These are phyloP conservation scores for Heliconius cydno DNA, from an alignment of 2,888 invertebrate genomes.

Conservation along the genomic window DNA sequence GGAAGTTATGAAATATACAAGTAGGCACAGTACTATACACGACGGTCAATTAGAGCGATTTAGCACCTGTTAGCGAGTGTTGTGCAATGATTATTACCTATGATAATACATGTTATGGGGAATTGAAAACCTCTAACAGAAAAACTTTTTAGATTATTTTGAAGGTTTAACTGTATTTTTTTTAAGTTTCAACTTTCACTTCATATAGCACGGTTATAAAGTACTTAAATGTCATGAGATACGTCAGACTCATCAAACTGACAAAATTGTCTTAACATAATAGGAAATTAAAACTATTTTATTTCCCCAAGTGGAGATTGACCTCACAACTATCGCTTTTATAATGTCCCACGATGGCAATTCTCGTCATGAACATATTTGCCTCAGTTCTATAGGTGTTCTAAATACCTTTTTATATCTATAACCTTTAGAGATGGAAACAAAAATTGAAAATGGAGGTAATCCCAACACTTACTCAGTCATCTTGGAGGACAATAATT, in stretches of 20 bases:
- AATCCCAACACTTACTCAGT: not conserved
- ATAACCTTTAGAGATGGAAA: not conserved
- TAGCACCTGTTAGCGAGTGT: slow-evolving; percentile 15
- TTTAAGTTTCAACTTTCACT: not conserved
- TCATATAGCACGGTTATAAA: no score
- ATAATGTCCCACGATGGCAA: not conserved
- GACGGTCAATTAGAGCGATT: slow-evolving; percentile 13
- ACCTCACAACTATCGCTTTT: not conserved
- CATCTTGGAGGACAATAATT: no score
- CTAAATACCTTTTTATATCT: not conserved
- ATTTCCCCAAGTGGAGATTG: not conserved
- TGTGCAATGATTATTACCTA: slow-evolving; percentile 14
- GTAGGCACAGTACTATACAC: not conserved
- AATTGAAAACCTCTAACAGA: not conserved
- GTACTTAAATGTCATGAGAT: no score
- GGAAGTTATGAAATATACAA: no score
- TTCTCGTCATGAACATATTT: not conserved
- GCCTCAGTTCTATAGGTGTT: not conserved
- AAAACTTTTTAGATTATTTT: not conserved
- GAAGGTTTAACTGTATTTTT: not conserved
- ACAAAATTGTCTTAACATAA: not conserved
- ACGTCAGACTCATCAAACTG: no score
- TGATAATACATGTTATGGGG: slow-evolving; percentile 16
- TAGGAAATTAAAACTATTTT: not conserved
- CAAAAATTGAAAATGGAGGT: not conserved